Evolutionary conservation across 2,797 vertebrate genomes (phyloP).

Genomic region (Neomorphus geoffroyi): DNA sequence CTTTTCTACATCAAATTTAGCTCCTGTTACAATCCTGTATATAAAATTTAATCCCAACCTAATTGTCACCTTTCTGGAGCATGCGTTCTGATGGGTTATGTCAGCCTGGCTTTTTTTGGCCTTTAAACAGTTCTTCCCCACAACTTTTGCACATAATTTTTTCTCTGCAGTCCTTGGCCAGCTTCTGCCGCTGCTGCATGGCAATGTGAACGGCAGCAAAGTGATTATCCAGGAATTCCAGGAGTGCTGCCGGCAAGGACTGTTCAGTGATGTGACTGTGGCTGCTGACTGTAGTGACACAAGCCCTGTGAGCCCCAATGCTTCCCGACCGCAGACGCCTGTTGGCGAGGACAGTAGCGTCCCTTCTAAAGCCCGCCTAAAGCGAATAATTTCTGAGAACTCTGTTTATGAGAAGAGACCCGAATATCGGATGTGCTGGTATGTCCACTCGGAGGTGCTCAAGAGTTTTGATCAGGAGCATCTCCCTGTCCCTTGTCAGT

Average conservation of each 20-base stretch:
- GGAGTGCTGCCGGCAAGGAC: conserved; percentile 86
- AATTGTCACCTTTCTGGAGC: rapidly evolving
- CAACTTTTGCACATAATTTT: background rate
- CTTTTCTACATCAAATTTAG: background rate
- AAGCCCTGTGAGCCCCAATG: conserved; percentile 44
- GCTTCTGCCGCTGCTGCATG: conserved; percentile 91
- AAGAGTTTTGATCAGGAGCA: conserved; percentile 81
- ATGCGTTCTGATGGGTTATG: rapidly evolving
- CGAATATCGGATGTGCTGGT: conserved; percentile 90
- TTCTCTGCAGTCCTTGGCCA: conserved; percentile 82
- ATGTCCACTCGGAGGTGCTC: conserved; percentile 89
- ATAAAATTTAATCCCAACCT: background rate
- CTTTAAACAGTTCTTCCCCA: background rate
- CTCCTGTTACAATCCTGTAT: background rate
- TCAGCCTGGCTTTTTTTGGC: rapidly evolving
- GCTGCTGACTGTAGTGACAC: background rate
- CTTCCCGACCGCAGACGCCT: background rate
- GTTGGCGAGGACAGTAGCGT: conserved; percentile 67
- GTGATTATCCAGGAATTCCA: conserved; percentile 94
- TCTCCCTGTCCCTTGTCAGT: conserved; percentile 92
- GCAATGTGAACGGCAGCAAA: conserved; percentile 91
- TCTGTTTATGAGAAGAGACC: conserved; percentile 93
- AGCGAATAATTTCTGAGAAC: conserved; percentile 88
- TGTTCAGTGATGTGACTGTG: background rate
- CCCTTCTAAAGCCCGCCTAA: conserved; percentile 90